Conservation (phyloP, 2,113 vertebrate genomes). For the Gambusia holbrooki region DNA sequence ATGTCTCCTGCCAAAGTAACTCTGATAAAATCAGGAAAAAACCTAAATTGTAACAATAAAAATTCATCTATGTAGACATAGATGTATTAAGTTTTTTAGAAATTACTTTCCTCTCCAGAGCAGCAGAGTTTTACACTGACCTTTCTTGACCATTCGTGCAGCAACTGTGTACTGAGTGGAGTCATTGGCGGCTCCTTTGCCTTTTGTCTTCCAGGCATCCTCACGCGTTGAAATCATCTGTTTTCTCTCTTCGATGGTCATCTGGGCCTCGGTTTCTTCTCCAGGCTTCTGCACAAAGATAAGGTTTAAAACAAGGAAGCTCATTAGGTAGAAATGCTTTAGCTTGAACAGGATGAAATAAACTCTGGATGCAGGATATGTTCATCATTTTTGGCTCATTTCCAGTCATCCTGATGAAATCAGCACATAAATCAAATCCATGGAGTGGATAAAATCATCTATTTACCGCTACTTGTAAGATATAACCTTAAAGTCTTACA, state of each 20-base stretch:
- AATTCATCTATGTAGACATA: no score
- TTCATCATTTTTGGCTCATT: background rate
- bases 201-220: conserved; percentile 92
- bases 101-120: background rate
- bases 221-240: conserved; percentile 91
- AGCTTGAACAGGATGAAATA: conserved; percentile 4
- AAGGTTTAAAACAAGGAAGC: background rate
- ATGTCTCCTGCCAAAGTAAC: no score
- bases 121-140: conserved; percentile 71
- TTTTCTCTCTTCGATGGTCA: conserved; percentile 96
- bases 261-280: conserved; percentile 86
- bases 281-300: conserved; percentile 77
- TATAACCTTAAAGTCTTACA: background rate
- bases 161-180: conserved; percentile 97
- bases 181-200: conserved; percentile 93
- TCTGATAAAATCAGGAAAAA: no score
- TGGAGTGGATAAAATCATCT: background rate
- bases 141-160: conserved; percentile 97
- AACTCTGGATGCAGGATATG: background rate
- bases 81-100: background rate
- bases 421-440: background rate
- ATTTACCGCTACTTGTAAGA: background rate
- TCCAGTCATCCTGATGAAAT: conserved; percentile 1
- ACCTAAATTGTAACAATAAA: no score
- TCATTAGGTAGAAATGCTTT: background rate